Base-by-base conservation (phyloP, 2,113 vertebrate species). In the Eublepharis macularius region DNA sequence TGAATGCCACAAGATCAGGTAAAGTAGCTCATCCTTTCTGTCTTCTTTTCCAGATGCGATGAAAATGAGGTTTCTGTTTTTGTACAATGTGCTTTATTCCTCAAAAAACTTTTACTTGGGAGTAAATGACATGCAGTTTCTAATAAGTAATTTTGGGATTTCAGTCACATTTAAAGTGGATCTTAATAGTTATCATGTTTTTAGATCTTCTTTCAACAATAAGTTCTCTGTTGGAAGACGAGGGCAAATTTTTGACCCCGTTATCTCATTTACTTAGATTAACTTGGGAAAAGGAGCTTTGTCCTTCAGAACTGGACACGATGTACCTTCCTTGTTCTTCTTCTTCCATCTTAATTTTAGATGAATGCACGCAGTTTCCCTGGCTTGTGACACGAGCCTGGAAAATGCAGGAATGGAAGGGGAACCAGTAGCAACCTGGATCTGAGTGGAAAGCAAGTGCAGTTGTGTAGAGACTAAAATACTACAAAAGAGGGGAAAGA, bases 1-100 rank as follows among this genome's bases (percentile, higher is more conserved):
- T 12, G 92, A 88, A 82, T 86, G 65, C 84, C 21, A 2, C 41
- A 83, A 63, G 76, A 85, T 88, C 69, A 84, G 95, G 96, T 97
- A 94, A 94, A 88, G 90, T 89, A 88, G 17, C 66, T 86, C n/a
- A n/a, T n/a, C n/a, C n/a, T n/a, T n/a, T n/a, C n/a, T n/a, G n/a
- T 24, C 63, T 70, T 17, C 1, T 9, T 0, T 69, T 54, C 16
- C 34, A 45, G 21, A 29, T 65, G 81, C 84, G 87, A 65, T 34
- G 14, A 45, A 49, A 2, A 41, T 41, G 26, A 34, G 16, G 4
- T 57, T 88, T 84, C 29, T 90, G 0, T 24, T 76, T 1, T 32
- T 4, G 0, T 0, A 0, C 17, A 65, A 69, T 29, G 26, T 72
- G 54, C 43, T n/a, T 65, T 73, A 6, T 51, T 39, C 21, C 54